These are phyloP conservation scores for Phenganax stokvisi DNA, from an alignment of 92 coral and sea anemone species.

Conservation along the genomic window DNA sequence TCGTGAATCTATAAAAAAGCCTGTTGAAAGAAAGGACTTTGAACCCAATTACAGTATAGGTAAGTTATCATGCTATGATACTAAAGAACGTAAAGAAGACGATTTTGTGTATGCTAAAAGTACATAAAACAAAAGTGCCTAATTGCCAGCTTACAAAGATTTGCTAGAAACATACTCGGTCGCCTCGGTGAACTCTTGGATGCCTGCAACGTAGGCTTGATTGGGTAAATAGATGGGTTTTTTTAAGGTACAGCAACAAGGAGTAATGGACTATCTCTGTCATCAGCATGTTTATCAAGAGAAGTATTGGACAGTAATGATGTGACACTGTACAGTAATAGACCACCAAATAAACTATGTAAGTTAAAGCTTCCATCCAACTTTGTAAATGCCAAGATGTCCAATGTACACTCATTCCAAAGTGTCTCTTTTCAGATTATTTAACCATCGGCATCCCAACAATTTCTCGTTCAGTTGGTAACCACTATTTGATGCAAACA, in stretches of 20 bases:
- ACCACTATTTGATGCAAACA: slow-evolving; percentile 32
- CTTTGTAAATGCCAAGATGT: not conserved
- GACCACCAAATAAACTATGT: slow-evolving; percentile 3
- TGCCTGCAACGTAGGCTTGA: too few species aligned
- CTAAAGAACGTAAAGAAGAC: too few species aligned
- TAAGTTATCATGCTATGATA: not conserved
- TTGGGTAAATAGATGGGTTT: not conserved
- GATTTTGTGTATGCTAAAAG: too few species aligned
- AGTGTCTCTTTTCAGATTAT: slow-evolving; percentile 25
- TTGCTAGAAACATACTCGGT: too few species aligned
- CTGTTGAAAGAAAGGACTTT: not conserved
- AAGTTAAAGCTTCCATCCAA: not conserved
- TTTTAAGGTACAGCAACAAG: slow-evolving; percentile 2
- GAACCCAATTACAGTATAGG: not conserved
- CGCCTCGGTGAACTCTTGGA: too few species aligned
- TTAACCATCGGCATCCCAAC: slow-evolving; percentile 55
- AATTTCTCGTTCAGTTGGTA: slow-evolving; percentile 29
- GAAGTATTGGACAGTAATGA: not conserved
- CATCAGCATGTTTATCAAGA: slow-evolving; percentile 25
- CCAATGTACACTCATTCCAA: not conserved
- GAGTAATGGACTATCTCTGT: not conserved
- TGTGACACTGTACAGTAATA: slow-evolving; percentile 20
- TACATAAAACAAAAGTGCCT: too few species aligned
- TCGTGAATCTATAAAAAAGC: not conserved
- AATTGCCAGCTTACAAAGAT: too few species aligned